Conservation (phyloP, 2,888 invertebrate species). For the Gastracanthus pulcherrimus region DNA sequence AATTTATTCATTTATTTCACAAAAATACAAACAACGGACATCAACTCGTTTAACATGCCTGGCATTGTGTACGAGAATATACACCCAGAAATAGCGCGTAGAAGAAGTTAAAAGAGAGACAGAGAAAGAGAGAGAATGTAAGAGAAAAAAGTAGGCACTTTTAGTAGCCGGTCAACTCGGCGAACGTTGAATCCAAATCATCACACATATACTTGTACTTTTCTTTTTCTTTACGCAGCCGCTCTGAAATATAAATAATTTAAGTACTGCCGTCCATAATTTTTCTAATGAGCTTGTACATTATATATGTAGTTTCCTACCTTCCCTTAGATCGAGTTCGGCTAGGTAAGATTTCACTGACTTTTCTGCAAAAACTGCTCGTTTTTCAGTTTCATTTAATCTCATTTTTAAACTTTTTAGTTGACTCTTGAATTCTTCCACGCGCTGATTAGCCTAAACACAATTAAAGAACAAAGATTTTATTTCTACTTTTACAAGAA, state of each 20-base stretch:
- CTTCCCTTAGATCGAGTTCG: constrained; percentile 86
- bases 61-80: constrained; percentile 34
- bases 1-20: constrained; percentile 45
- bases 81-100: constrained; percentile 42
- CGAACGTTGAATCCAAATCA: constrained; percentile 87
- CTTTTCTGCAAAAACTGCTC: constrained; percentile 85
- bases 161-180: constrained; percentile 86
- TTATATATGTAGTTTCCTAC: constrained; percentile 69
- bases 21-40: constrained; percentile 39
- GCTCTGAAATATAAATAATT: constrained; percentile 82
- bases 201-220: constrained; percentile 88
- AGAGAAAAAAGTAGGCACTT: constrained; percentile 39
- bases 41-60: neutral
- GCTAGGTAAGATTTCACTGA: constrained; percentile 85
- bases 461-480: neutral
- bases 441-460: constrained; percentile 81
- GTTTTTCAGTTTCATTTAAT: constrained; percentile 79
- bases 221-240: constrained; percentile 89
- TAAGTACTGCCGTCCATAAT: constrained; percentile 25
- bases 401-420: constrained; percentile 69
- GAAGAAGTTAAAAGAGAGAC: constrained; percentile 15
- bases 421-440: constrained; percentile 82
- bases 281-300: neutral
- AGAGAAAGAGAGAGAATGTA: constrained; percentile 6
- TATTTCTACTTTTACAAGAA: neutral